These are phyloP conservation scores for Archips crataeganus DNA, from an alignment of 2,888 invertebrate species.

Conservation along the genomic window DNA sequence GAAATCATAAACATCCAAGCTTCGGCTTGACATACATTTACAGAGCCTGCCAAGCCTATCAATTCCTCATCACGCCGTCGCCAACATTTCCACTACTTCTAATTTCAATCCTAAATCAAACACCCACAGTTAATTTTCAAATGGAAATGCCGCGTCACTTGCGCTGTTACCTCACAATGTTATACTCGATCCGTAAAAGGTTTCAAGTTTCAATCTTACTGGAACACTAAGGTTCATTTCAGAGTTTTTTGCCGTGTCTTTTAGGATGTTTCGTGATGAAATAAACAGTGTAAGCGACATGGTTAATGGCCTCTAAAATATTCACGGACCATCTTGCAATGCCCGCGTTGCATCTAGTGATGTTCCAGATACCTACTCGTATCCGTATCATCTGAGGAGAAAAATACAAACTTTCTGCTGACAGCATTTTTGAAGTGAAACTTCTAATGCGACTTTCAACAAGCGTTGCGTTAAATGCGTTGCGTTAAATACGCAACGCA, in stretches of 20 bases:
- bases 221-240: conserved; percentile 6
- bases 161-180: background rate
- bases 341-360: too few species aligned
- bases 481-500: too few species aligned
- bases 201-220: background rate
- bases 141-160: background rate
- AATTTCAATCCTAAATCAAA: background rate
- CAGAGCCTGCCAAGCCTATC: background rate
- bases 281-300: background rate
- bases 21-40: conserved; percentile 18
- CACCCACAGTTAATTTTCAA: background rate
- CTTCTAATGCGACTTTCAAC: too few species aligned
- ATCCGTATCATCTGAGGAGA: too few species aligned
- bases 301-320: conserved; percentile 37
- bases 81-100: too few species aligned
- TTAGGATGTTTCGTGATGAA: background rate
- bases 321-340: conserved; percentile 23
- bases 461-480: too few species aligned
- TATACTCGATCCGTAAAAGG: background rate
- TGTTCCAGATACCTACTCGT: too few species aligned
- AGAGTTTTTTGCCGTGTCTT: background rate
- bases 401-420: too few species aligned
- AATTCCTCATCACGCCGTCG: background rate
- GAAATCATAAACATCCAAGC: conserved; percentile 20
- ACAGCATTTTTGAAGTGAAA: too few species aligned